Base-by-base conservation (phyloP, 2,888 invertebrate species). In the Syrphus vitripennis region DNA sequence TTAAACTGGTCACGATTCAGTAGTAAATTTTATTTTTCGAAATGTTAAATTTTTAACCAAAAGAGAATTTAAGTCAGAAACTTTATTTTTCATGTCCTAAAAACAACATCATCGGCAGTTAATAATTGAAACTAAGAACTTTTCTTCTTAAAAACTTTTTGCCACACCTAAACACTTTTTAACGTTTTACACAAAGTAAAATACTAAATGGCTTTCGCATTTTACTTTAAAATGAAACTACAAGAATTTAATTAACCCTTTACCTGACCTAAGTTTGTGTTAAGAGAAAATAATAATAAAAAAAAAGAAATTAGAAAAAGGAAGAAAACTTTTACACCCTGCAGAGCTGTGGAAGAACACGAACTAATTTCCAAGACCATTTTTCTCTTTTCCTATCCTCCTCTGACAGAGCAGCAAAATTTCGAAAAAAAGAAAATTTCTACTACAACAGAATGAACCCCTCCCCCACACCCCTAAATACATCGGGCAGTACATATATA, bases 351-450 rank as follows among this genome's bases (percentile, higher is more conserved):
- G n/a, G n/a, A 24, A 37, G 29, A 72, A 67, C 21, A 67, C 42
- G 69, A 78, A 78, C 61, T 65, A 71, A 59, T 76, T 71, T 67
- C 63, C 21, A 76, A 71, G 70, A 76, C 76, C 70, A 59, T 59
- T 71, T 76, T 65, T 71, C 53, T 71, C 48, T 37, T 76, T 59
- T 71, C 71, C 59, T 71, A 40, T 71, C 48, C 29, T 76, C 50
- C 48, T 14, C 42, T 42, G 21, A 10, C 21, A 63, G 55, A 34
- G n/a, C 40, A 19, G 48, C 40, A 29, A 61, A 65, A 63, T 50
- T 24, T 24, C 3, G 14, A 45, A 21, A 16, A 14, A 26, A 19
- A 26, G 31, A 34, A 34, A 67, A 67, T 10, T 24, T 21, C 3
- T 4, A 16, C 16, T 19, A 34, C 29, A 29, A 29, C 29, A 6